Conservation (phyloP, 2,113 vertebrate genomes). For the Piprites chloris region DNA sequence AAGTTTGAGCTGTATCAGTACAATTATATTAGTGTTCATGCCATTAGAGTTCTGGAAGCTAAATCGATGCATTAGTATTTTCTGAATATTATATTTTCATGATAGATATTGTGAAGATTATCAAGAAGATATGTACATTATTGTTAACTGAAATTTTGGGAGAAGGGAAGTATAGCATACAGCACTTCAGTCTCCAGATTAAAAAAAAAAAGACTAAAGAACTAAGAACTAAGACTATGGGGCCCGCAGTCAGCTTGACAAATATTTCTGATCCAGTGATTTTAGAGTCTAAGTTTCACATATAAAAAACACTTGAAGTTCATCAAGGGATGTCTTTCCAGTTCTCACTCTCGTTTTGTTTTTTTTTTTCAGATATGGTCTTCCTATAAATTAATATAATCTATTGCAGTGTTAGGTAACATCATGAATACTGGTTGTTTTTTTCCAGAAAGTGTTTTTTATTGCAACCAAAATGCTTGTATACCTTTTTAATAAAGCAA, state of each 20-base stretch:
- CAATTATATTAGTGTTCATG: not conserved
- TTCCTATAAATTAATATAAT: not conserved
- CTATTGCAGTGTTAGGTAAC: not conserved
- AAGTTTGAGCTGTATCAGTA: not conserved
- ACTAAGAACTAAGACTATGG: not conserved
- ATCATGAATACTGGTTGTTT: not conserved
- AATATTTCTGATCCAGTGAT: not conserved
- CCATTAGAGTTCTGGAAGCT: not conserved
- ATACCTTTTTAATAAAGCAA: not conserved
- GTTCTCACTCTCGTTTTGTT: not conserved
- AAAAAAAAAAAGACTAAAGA: not conserved
- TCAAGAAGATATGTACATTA: not conserved
- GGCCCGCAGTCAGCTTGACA: not conserved
- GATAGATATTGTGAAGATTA: not conserved
- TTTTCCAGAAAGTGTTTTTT: not conserved
- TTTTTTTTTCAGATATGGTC: not conserved
- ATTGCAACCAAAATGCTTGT: not conserved
- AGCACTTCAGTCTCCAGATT: not conserved
- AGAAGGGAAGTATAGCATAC: not conserved
- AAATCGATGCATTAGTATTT: not conserved
- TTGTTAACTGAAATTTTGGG: not conserved
- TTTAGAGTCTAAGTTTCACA: not conserved
- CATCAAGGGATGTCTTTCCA: not conserved
- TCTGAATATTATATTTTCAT: slow-evolving; percentile 20
- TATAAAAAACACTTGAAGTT: not conserved